These are phyloP conservation scores for Zalophus californianus DNA, from an alignment of 2,797 vertebrate genomes.

Conservation along the genomic window DNA sequence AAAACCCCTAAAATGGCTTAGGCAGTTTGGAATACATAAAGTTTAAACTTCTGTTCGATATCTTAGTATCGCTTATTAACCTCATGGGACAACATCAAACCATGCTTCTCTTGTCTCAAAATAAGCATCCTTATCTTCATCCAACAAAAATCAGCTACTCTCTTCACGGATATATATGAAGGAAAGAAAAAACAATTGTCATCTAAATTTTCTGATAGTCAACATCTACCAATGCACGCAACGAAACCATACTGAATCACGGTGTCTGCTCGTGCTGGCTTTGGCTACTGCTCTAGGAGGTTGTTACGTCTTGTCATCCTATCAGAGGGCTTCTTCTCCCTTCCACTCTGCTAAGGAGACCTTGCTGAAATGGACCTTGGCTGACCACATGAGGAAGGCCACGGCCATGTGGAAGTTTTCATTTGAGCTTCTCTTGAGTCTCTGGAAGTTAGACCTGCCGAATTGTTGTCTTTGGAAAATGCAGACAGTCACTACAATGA, in stretches of 20 bases:
- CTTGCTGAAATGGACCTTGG: neutral
- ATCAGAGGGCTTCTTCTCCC: neutral
- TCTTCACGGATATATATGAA: neutral
- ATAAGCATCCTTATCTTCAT: neutral
- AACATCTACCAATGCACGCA: neutral
- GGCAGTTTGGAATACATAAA: neutral
- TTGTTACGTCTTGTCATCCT: too few species aligned
- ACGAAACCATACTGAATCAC: rapidly evolving
- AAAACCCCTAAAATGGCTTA: neutral
- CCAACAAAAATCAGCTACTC: neutral
- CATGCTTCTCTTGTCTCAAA: neutral
- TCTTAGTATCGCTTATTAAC: slow-evolving; percentile 3
- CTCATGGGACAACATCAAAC: neutral
- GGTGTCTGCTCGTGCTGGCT: rapidly evolving
- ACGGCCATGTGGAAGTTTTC: neutral
- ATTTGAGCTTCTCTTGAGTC: neutral
- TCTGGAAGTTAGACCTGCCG: neutral
- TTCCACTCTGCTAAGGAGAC: neutral
- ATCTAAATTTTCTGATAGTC: neutral
- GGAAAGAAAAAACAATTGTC: neutral
- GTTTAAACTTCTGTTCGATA: neutral
- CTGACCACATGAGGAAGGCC: neutral
- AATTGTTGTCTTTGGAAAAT: neutral
- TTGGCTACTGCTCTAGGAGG: neutral
- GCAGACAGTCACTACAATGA: neutral